phyloP scores from a whole-genome alignment of 2,888 invertebrate genomes.

The Eulithis prunata region DNA sequence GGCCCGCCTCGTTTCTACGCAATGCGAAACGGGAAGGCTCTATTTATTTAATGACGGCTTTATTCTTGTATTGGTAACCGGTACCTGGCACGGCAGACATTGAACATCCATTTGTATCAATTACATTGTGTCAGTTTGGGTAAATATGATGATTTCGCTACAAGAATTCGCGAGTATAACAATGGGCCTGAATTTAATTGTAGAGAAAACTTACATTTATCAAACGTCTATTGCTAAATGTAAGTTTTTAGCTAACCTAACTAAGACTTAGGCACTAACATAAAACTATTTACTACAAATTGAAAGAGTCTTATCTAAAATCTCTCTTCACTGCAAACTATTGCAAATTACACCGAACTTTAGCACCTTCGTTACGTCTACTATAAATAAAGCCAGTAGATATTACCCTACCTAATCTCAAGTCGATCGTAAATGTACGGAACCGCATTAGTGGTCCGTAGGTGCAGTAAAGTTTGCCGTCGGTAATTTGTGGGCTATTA shows the following conservation, averaged over 20 bases:
- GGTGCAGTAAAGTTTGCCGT: slow-evolving; percentile 42
- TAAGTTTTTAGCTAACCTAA: too few relatives aligned
- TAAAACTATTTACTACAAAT: too few relatives aligned
- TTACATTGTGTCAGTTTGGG: slow-evolving; percentile 33
- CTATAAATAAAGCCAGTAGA: neutral
- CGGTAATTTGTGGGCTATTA: slow-evolving; percentile 47
- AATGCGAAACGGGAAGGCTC: slow-evolving; percentile 39
- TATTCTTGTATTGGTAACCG: slow-evolving; percentile 28
- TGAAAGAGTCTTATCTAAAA: too few relatives aligned
- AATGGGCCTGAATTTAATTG: neutral
- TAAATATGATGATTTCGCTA: slow-evolving; percentile 12
- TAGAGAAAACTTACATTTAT: too few relatives aligned
- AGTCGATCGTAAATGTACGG: slow-evolving; percentile 20
- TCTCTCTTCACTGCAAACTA: too few relatives aligned
- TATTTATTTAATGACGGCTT: slow-evolving; percentile 45
- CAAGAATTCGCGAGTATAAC: slow-evolving; percentile 10
- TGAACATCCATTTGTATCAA: slow-evolving; percentile 38
- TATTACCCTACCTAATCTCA: neutral
- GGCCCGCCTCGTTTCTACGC: slow-evolving; percentile 39
- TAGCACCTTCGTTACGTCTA: too few relatives aligned
- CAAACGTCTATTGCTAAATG: too few relatives aligned
- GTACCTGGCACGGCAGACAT: slow-evolving; percentile 40
- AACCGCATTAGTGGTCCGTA: slow-evolving; percentile 24
- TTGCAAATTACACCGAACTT: too few relatives aligned
- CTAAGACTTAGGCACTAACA: too few relatives aligned